Base-by-base conservation (phyloP, 2,888 invertebrate genomes). In the Polydrusus cervinus region DNA sequence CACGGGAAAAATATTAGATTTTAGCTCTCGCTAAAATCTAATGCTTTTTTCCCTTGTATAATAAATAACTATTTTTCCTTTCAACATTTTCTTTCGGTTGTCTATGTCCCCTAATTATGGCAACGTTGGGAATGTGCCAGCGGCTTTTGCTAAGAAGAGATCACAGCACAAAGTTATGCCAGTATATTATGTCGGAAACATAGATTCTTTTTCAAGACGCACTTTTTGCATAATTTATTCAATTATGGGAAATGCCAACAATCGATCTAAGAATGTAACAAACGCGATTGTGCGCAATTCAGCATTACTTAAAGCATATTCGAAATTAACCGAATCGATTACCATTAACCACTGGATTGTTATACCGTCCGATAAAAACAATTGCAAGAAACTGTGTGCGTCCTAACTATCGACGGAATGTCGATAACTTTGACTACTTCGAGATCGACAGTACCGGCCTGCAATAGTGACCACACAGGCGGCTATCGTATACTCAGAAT, bases 241-340 rank as follows among this genome's bases (percentile, higher is more conserved):
- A 60, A 70, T 70, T 70, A 70, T 34, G 47, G 61, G 34, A 70
- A 70, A 60, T 70, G 49, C 51, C 49, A 34, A 47, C 49, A 70
- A 70, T 70, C 70, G 70, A 61, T 70, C 45, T 18, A 18, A 51
- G 70, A 61, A 60, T 47, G 70, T 61, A 51, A 47, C 70, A 51
- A 65, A 60, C 60, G 66, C 66, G 57, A 60, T 45, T 10, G 34
- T 14, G 49, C 47, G 51, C 71, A 55, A 65, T 69, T 47, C 34
- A 14, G 18, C 64, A 55, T 57, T 40, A 76, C 79, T 77, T 78
- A 81, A 79, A 79, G 83, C 84, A 84, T 83, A 82, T 81, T 80
- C 82, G 76, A 82, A 84, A 84, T 84, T 82, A 85, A 83, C 83
- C 82, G 83, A 84, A 84, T 82, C 84, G 84, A 84, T 84, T 84